phyloP scores from a whole-genome alignment of 1,140 invertebrate genomes.

The Drosophila funebris region DNA sequence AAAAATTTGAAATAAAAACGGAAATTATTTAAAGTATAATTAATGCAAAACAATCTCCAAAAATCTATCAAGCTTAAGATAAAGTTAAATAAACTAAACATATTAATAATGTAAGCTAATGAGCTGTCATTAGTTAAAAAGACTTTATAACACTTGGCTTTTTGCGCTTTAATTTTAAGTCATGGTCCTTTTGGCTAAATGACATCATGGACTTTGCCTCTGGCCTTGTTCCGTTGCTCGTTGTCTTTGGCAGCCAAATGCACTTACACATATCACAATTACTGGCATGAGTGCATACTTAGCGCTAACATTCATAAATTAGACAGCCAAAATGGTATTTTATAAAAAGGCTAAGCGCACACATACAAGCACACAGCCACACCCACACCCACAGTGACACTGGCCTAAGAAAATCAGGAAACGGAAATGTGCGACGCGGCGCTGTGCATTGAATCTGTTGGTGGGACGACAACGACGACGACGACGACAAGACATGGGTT shows the following conservation, averaged over 20 bases:
- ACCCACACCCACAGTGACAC: background rate
- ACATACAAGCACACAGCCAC: constrained; percentile 22
- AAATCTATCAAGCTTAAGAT: too few species aligned
- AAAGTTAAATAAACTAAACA: too few species aligned
- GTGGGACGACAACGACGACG: constrained; percentile 37
- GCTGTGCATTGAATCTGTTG: constrained; percentile 74
- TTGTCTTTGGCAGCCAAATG: constrained; percentile 39
- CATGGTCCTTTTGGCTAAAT: constrained; percentile 18
- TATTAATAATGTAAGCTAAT: too few species aligned
- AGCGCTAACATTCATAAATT: constrained; percentile 72
- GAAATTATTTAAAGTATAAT: too few species aligned
- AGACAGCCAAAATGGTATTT: constrained; percentile 67
- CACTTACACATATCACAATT: constrained; percentile 73
- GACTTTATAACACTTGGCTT: background rate
- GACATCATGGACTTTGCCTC: constrained; percentile 57
- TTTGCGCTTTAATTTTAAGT: background rate
- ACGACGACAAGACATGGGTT: constrained; percentile 57
- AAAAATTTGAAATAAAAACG: too few species aligned
- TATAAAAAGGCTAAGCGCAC: constrained; percentile 70
- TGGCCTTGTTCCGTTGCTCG: constrained; percentile 21
- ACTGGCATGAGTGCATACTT: constrained; percentile 60
- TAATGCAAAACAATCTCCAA: too few species aligned
- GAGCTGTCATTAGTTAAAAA: too few species aligned
- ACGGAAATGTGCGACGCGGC: constrained; percentile 68
- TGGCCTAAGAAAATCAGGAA: constrained; percentile 69